A percentile compares a stretch with the other conserved stretches of the same genome.
These are phyloP conservation scores for Hydractinia symbiolongicarpus DNA, from an alignment of 30 jellyfish, hydroid and myxozoan species.

Conservation along the genomic window DNA sequence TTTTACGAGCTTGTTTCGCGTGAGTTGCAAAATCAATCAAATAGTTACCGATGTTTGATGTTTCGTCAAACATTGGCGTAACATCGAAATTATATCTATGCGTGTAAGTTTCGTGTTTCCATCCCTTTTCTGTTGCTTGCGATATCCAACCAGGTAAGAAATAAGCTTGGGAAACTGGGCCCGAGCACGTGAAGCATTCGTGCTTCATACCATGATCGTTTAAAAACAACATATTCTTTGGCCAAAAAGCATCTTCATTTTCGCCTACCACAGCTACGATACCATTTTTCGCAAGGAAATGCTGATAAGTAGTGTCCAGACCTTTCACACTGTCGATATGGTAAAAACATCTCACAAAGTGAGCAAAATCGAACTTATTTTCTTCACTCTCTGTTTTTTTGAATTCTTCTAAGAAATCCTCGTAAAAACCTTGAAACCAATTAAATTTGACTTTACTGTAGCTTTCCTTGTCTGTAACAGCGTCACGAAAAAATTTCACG, in stretches of 20 bases:
- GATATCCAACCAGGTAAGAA: conserved; percentile 31
- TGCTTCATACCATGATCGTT: conserved; percentile 16
- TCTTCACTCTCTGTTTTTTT: background rate
- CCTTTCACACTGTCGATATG: conserved; percentile 19
- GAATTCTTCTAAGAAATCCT: background rate
- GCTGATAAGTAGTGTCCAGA: background rate
- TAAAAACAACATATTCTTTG: conserved; percentile 10
- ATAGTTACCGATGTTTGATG: conserved; percentile 13
- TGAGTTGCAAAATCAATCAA: conserved; percentile 29
- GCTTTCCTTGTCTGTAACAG: background rate
- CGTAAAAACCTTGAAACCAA: conserved; percentile 5
- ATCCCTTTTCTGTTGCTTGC: conserved; percentile 13
- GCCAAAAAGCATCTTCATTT: conserved; percentile 29
- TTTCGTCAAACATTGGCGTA: conserved; percentile 28
- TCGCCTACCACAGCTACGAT: conserved; percentile 33
- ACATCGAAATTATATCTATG: conserved; percentile 13
- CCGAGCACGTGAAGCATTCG: conserved; percentile 23
- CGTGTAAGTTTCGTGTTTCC: conserved; percentile 12
- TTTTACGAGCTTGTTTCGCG: conserved; percentile 15
- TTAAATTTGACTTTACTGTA: background rate
- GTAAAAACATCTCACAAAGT: conserved; percentile 26
- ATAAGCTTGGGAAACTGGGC: conserved; percentile 22
- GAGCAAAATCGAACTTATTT: conserved; percentile 15
- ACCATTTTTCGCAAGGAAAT: conserved; percentile 14
- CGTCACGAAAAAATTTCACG: background rate